Evolutionary conservation across 2,888 invertebrate genomes (phyloP).

Genomic region (Drosophila incognita): DNA sequence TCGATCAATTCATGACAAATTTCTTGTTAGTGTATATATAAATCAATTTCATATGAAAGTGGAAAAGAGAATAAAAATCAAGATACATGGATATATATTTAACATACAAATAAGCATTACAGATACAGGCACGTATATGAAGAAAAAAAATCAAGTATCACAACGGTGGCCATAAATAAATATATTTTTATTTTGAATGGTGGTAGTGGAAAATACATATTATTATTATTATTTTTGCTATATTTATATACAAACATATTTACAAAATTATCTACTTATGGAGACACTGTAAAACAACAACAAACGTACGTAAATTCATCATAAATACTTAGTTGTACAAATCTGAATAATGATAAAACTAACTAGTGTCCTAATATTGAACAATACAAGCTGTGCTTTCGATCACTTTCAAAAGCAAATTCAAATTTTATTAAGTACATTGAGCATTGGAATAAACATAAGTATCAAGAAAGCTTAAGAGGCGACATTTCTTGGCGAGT

Average conservation of each 20-base stretch:
- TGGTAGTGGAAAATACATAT: not conserved
- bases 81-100: not conserved
- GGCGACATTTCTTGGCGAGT: conserved; percentile 37
- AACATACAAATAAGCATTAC: not conserved
- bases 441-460: conserved; percentile 19
- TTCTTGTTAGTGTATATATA: not conserved
- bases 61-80: not conserved
- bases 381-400: conserved; percentile 5
- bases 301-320: conserved; percentile 26
- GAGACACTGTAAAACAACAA: conserved; percentile 5
- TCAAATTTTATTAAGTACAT: conserved; percentile 37
- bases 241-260: conserved; percentile 19
- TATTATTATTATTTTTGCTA: conserved; percentile 28
- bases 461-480: conserved; percentile 20
- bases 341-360: conserved; percentile 5
- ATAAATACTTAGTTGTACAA: conserved; percentile 41
- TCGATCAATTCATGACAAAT: not conserved
- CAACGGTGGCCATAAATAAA: not conserved
- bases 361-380: conserved; percentile 6
- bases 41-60: not conserved
- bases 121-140: conserved; percentile 1
- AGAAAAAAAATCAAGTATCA: conserved; percentile 21
- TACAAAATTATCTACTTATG: conserved; percentile 37
- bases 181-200: conserved; percentile 39
- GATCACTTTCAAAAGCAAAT: conserved; percentile 11